Conservation (phyloP, 2,113 vertebrate species). For the Actinemys pallida region DNA sequence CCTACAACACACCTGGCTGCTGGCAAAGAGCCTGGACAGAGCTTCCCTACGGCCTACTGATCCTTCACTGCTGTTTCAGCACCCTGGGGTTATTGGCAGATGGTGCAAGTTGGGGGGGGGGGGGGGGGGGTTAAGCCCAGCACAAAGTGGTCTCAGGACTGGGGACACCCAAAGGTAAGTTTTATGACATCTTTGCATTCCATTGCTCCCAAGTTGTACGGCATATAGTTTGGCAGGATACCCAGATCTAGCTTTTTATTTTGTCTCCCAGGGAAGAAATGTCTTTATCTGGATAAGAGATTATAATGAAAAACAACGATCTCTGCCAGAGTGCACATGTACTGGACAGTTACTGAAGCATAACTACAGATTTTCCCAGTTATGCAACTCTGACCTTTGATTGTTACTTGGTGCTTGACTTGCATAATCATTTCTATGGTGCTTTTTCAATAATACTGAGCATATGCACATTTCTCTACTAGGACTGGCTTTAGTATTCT, state of each 20-base stretch:
- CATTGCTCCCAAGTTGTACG: background rate
- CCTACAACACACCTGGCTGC: background rate
- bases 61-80: background rate
- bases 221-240: background rate
- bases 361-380: fast-evolving
- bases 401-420: background rate
- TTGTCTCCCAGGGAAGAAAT: background rate
- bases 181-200: background rate
- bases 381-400: background rate
- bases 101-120: background rate
- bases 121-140: background rate
- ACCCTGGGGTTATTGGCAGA: background rate
- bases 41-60: background rate
- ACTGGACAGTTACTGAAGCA: background rate
- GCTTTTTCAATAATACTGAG: background rate
- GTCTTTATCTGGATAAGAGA: background rate
- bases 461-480: background rate
- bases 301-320: background rate
- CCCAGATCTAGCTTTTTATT: background rate
- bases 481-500: background rate
- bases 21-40: background rate
- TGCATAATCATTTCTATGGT: background rate
- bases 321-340: background rate
- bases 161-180: background rate
- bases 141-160: background rate